Conservation (phyloP, 1,140 invertebrate species). For the Drosophila willistoni region DNA sequence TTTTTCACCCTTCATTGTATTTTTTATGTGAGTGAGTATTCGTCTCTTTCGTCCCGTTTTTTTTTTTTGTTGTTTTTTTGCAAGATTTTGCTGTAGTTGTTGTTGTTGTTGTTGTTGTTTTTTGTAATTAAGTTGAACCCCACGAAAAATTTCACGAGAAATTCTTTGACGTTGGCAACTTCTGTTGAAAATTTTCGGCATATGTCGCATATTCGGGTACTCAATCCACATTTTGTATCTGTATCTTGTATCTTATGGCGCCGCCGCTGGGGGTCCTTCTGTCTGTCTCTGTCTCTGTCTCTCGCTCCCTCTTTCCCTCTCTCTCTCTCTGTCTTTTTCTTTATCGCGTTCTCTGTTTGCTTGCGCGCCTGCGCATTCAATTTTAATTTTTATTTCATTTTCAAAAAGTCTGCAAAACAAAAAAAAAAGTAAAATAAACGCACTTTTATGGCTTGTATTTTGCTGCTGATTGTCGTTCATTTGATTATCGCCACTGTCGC, state of each 20-base stretch:
- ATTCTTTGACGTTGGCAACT: constrained; percentile 60
- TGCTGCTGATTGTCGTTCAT: constrained; percentile 62
- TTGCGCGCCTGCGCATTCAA: constrained; percentile 71
- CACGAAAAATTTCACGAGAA: constrained; percentile 64
- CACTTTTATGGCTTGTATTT: constrained; percentile 62
- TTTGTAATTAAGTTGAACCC: constrained; percentile 24
- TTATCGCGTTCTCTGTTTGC: constrained; percentile 16
- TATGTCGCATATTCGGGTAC: constrained; percentile 65
- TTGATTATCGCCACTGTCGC: constrained; percentile 80
- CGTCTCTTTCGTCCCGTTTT: background rate
- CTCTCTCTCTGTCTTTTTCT: background rate
- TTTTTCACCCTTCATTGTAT: background rate
- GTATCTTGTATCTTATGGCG: constrained; percentile 79
- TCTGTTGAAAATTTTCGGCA: constrained; percentile 78
- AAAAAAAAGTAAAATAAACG: constrained; percentile 21
- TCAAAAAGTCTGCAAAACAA: constrained; percentile 21
- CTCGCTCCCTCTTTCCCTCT: background rate
- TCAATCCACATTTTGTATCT: constrained; percentile 62
- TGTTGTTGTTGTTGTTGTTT: background rate
- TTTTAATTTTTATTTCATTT: constrained; percentile 78
- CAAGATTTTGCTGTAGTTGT: background rate
- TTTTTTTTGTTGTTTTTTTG: background rate
- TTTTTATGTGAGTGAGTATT: background rate
- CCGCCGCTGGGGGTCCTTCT: constrained; percentile 77
- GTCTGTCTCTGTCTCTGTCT: constrained; percentile 40